Evolutionary conservation across 2,797 vertebrate species (phyloP), one percentile per base, ranked within the genome.

Genomic region (Phoxinus dragarum): DNA sequence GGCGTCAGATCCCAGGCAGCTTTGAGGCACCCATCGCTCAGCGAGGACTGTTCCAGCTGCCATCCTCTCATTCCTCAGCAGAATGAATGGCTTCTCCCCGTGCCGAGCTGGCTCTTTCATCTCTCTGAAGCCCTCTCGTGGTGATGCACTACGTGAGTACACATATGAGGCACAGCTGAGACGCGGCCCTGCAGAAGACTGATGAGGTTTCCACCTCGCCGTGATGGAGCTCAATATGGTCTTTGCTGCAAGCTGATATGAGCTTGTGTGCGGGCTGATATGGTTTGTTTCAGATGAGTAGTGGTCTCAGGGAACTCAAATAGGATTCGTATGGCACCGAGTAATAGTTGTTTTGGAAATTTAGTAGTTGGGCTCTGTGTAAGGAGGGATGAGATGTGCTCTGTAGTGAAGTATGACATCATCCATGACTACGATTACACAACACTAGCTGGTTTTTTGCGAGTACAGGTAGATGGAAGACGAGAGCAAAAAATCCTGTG

Each of bases 51-150:
- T 85, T 84, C 77, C 69, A 82, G 44, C 82, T 80, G 82, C 72
- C 82, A 86, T 76, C 80, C 85, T 81, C 85, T 91, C 90, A 90
- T 93, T 92, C 89, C 90, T 91, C 89, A 80, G 87, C 75, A 89
- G 90, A 92, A 94, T 93, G 91, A 89, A 94, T 93, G 92, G 88
- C 82, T 93, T 94, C 91, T 73, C 72, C 72, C 82, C 44, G 61
- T 75, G 76, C 59, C 78, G 72, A 76, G 56, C 81, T 74, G 84
- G 9, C 78, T 74, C 89, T 90, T 89, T 90, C 86, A 90, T 89
- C 86, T 88, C 61, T 52, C 84, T 61, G 68, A 86, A 88, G 83
- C 77, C 71, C 81, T 85, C 84, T 84, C 69, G 49, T 52, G 76
- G 80, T 86, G 87, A 87, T 86, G 52, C 83, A 87, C 80, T 87